Evolutionary conservation across 2,888 invertebrate genomes (phyloP).

Genomic region (Andricus quercusramuli): DNA sequence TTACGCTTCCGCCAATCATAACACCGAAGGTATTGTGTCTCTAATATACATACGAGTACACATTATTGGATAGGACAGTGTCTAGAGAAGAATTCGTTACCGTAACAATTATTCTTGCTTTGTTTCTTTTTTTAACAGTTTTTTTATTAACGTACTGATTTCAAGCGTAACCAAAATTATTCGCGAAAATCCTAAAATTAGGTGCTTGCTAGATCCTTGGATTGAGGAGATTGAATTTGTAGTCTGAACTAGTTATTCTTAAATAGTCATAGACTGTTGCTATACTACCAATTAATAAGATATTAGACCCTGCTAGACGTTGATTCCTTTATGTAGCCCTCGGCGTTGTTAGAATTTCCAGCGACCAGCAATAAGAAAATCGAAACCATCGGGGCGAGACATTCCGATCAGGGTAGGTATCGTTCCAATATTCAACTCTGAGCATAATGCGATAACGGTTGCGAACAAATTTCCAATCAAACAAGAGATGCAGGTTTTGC

Average conservation of each 20-base stretch:
- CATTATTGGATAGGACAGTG: too few species aligned
- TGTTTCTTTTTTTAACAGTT: too few species aligned
- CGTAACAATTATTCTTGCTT: too few species aligned
- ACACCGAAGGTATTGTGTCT: too few species aligned
- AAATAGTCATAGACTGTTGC: neutral
- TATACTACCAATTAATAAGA: neutral
- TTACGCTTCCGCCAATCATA: too few species aligned
- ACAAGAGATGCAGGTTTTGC: too few species aligned
- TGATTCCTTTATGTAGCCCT: neutral
- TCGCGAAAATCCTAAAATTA: neutral
- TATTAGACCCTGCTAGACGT: neutral
- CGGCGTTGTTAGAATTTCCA: neutral
- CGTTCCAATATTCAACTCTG: neutral
- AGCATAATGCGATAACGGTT: too few species aligned
- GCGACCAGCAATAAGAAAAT: neutral
- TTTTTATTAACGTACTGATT: too few species aligned
- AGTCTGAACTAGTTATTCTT: neutral
- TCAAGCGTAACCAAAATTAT: too few species aligned
- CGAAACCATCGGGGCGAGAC: neutral
- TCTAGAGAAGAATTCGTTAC: too few species aligned
- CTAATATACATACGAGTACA: too few species aligned
- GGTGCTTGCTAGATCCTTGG: neutral
- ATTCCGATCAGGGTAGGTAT: neutral
- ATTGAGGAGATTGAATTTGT: neutral
- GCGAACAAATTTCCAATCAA: too few species aligned